phyloP scores from a whole-genome alignment of 2,797 vertebrate species.

The Protosalanx chinensis region DNA sequence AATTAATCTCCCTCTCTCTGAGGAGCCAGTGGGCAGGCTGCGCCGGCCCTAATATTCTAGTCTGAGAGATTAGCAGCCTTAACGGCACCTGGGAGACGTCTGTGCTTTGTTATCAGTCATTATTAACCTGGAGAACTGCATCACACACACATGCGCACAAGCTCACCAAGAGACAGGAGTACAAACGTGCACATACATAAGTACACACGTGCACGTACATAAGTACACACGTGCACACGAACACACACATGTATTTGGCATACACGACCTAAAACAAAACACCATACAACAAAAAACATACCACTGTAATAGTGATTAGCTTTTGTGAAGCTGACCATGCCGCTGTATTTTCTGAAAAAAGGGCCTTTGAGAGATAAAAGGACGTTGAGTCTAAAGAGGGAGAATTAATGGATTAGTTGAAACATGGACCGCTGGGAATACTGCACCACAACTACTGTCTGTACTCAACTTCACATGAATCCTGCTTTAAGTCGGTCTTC shows the following conservation, averaged over 20 bases:
- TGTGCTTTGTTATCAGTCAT: conserved; percentile 33
- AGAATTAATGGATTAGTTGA: conserved; percentile 14
- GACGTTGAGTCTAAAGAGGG: conserved; percentile 7
- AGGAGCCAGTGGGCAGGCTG: neutral
- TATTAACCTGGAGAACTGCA: conserved; percentile 28
- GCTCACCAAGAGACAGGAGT: too few species aligned
- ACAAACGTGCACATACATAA: neutral
- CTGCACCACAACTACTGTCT: conserved; percentile 3
- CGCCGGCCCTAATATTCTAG: conserved; percentile 14
- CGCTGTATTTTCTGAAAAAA: neutral
- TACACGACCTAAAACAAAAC: too few species aligned
- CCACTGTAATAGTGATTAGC: conserved; percentile 3
- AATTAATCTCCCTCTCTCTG: conserved; percentile 23
- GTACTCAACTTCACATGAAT: conserved; percentile 1
- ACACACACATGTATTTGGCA: neutral
- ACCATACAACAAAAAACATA: neutral
- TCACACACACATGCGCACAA: neutral
- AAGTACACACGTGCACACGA: neutral
- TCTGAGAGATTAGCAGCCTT: conserved; percentile 28
- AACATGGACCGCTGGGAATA: conserved; percentile 4
- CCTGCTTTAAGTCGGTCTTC: neutral
- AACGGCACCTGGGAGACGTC: conserved; percentile 23
- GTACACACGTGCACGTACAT: neutral
- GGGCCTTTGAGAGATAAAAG: conserved; percentile 12
- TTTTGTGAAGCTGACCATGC: conserved; percentile 23